Percentiles rank a stretch among this genome's conserved stretches.
Evolutionary conservation across 1,140 invertebrate genomes (phyloP).

Genomic region (Prorops nasuta): DNA sequence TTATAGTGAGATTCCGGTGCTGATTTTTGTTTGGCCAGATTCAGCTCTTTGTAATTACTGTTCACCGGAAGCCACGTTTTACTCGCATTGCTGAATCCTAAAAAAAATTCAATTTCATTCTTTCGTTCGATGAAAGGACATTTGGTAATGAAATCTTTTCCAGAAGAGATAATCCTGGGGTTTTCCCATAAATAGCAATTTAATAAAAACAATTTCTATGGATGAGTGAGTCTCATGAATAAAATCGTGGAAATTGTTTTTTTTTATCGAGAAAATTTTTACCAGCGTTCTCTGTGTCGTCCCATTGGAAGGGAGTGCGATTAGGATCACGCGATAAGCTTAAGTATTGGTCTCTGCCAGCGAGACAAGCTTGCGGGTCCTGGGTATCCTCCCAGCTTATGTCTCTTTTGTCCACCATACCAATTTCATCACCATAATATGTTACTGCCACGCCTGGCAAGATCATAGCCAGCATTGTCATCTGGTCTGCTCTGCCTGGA

Average conservation of each 20-base stretch:
- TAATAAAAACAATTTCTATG: not conserved
- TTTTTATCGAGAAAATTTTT: too few species aligned
- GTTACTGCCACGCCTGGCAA: slow-evolving; percentile 75
- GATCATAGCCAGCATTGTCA: slow-evolving; percentile 72
- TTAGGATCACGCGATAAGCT: slow-evolving; percentile 63
- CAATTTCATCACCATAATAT: slow-evolving; percentile 83
- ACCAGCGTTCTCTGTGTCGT: slow-evolving; percentile 62
- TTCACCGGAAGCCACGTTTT: slow-evolving; percentile 61
- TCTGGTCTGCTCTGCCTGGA: slow-evolving; percentile 65
- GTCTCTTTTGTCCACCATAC: slow-evolving; percentile 67
- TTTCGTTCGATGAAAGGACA: too few species aligned
- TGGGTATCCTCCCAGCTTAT: slow-evolving; percentile 60
- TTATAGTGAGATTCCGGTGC: slow-evolving; percentile 47
- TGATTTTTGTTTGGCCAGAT: slow-evolving; percentile 47
- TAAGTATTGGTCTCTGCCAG: slow-evolving; percentile 55
- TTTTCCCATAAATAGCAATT: too few species aligned
- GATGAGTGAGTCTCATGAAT: not conserved
- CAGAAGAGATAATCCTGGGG: too few species aligned
- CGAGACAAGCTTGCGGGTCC: slow-evolving; percentile 62
- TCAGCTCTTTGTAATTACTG: slow-evolving; percentile 53
- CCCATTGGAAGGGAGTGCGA: slow-evolving; percentile 78
- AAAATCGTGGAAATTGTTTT: too few species aligned
- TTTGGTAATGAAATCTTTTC: too few species aligned
- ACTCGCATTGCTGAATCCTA: slow-evolving; percentile 49
- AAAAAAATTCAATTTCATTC: slow-evolving; percentile 27